Conservation (phyloP, 2,888 invertebrate species). For the Anagyrus pseudococci region DNA sequence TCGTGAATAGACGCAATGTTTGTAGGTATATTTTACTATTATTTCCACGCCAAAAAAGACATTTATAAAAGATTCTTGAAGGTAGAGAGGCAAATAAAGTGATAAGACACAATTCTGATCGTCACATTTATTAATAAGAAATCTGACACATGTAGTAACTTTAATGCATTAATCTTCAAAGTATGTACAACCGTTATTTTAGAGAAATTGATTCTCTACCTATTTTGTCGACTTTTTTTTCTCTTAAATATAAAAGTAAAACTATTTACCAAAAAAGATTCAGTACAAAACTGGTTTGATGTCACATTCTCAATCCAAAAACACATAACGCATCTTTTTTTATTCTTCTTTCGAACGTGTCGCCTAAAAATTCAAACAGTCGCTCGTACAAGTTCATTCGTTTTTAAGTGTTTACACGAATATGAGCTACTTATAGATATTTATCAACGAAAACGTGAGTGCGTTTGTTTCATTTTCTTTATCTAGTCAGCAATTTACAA, state of each 20-base stretch:
- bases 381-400: constrained; percentile 29
- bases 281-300: constrained; percentile 53
- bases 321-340: not conserved
- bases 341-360: constrained; percentile 13
- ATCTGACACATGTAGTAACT: constrained; percentile 48
- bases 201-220: constrained; percentile 22
- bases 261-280: constrained; percentile 54
- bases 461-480: constrained; percentile 3
- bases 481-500: constrained; percentile 20
- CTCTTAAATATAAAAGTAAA: constrained; percentile 55
- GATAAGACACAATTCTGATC: constrained; percentile 32
- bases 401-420: constrained; percentile 34
- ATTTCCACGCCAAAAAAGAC: constrained; percentile 11
- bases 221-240: constrained; percentile 37
- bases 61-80: constrained; percentile 8
- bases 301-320: constrained; percentile 18
- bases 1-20: constrained; percentile 30
- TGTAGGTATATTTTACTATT: constrained; percentile 13
- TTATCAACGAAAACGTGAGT: constrained; percentile 22
- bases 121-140: constrained; percentile 51
- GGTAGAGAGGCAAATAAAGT: too few species aligned
- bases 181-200: constrained; percentile 54
- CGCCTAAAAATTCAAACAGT: constrained; percentile 32
- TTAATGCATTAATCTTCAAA: constrained; percentile 50
- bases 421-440: too few species aligned